phyloP scores from a whole-genome alignment of 2,797 vertebrate species.

The Brachymystax lenok region DNA sequence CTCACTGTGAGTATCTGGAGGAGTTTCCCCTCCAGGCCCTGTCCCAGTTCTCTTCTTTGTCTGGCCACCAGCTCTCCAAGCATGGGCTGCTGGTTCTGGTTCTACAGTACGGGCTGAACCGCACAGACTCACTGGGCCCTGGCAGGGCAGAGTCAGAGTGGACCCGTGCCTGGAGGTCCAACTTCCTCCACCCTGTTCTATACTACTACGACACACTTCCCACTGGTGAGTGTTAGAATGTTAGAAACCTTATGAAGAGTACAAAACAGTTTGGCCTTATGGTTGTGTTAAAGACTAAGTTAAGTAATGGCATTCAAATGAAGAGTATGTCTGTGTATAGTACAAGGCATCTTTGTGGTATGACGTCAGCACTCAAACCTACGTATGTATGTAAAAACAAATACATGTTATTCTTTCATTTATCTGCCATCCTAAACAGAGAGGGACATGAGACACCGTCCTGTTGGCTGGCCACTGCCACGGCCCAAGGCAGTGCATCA shows the following conservation, averaged over 20 bases:
- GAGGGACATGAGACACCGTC: constrained; percentile 82
- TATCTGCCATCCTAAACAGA: constrained; percentile 54
- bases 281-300: not conserved
- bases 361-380: not conserved
- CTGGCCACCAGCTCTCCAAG: constrained; percentile 75
- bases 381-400: not conserved
- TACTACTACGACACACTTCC: constrained; percentile 89
- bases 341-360: not conserved
- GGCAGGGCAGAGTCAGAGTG: constrained; percentile 88
- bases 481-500: constrained; percentile 88
- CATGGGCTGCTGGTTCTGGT: constrained; percentile 85
- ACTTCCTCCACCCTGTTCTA: constrained; percentile 95
- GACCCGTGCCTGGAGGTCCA: constrained; percentile 89
- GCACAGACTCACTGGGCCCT: constrained; percentile 88
- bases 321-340: not conserved
- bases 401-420: not conserved
- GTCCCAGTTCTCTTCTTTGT: constrained; percentile 78
- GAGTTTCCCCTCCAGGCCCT: constrained; percentile 89
- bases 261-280: not conserved
- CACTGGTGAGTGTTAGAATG: constrained; percentile 76
- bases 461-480: constrained; percentile 85
- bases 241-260: not conserved
- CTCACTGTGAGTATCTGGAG: constrained; percentile 87
- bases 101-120: constrained; percentile 93
- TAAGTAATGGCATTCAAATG: not conserved